Conservation (phyloP, 2,888 invertebrate species). For the Trichogramma evanescens region DNA sequence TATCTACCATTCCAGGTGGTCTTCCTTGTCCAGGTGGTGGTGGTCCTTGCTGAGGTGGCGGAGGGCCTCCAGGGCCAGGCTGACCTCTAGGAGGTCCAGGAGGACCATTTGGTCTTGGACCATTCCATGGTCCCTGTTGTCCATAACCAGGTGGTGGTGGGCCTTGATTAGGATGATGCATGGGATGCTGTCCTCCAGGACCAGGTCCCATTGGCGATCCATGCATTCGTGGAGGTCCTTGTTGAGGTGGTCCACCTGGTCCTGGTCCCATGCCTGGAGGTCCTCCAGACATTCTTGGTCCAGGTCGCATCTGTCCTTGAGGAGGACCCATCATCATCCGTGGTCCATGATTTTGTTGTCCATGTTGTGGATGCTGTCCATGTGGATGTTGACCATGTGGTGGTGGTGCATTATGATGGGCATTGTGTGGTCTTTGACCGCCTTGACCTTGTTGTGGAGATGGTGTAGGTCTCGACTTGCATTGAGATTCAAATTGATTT, state of each 20-base stretch:
- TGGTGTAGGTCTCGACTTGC: conserved; percentile 80
- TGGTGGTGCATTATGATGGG: conserved; percentile 49
- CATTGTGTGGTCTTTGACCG: conserved; percentile 55
- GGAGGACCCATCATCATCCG: conserved; percentile 57
- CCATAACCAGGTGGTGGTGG: conserved; percentile 55
- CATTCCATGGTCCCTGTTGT: conserved; percentile 56
- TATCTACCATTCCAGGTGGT: conserved; percentile 54
- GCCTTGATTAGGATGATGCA: conserved; percentile 51
- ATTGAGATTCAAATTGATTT: conserved; percentile 80
- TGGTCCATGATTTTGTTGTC: conserved; percentile 50
- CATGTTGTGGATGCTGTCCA: conserved; percentile 51
- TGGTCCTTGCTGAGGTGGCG: conserved; percentile 53
- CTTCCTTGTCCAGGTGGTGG: conserved; percentile 35
- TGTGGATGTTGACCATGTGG: conserved; percentile 51
- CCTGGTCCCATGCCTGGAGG: conserved; percentile 46
- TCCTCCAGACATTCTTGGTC: conserved; percentile 38
- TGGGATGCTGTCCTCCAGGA: conserved; percentile 56
- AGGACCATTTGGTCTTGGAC: conserved; percentile 54
- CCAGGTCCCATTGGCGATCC: conserved; percentile 52
- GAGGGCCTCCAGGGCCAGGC: conserved; percentile 56
- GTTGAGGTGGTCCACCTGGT: conserved; percentile 53
- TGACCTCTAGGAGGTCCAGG: conserved; percentile 51
- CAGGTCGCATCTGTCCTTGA: conserved; percentile 50
- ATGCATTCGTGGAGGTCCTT: conserved; percentile 48
- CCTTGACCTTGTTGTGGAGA: conserved; percentile 59